Base-by-base conservation (phyloP, 2,888 invertebrate genomes). In the Philopedon plagiatum region DNA sequence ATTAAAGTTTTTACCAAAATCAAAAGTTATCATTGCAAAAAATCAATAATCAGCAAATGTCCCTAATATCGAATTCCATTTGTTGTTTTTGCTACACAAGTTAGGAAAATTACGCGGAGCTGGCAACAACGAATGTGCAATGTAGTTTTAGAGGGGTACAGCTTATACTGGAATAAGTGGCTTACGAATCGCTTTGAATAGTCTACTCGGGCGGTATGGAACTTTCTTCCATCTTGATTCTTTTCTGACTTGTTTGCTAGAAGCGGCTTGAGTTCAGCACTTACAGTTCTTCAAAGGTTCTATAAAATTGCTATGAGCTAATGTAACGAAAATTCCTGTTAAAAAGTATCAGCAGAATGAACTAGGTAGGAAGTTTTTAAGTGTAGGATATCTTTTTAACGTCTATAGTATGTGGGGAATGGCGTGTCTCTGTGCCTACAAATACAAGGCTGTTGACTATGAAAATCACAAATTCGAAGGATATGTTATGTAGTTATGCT, bases 221-320 rank as follows among this genome's bases (percentile, higher is more conserved):
- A 91, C 75, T 81, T 82, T 80, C 91, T 90, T 92, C 92, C 92
- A 92, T 92, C 91, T 92, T 92, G 92, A 89, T 91, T 90, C 90
- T 89, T 71, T 75, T 61, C 49, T 70, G 51, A 46, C 41, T 66
- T 54, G 37, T 72, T 54, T 51, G 65, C 56, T 51, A 89, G 90
- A 91, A 91, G 91, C 92, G 92, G 92, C 73, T 77, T 73, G 90
- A 72, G 39, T 62, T 34, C 23, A 19, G 39, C 58, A 51, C 51
- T 64, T 51, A 34, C 19, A 13, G 37, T 56, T 58, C 41, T 41
- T 39, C 8, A 58, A 26, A 41, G 18, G 26, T 71, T 44, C 49
- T 18, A 34, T 58, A 5, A 75, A 78, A 74, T 78, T 78, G 77
- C 77, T 71, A 84, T 84, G 83, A 83, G 81, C 79, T 78, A 77